These are phyloP conservation scores for Pseudochaenichthys georgianus DNA, from an alignment of 2,797 vertebrate species.

Conservation along the genomic window DNA sequence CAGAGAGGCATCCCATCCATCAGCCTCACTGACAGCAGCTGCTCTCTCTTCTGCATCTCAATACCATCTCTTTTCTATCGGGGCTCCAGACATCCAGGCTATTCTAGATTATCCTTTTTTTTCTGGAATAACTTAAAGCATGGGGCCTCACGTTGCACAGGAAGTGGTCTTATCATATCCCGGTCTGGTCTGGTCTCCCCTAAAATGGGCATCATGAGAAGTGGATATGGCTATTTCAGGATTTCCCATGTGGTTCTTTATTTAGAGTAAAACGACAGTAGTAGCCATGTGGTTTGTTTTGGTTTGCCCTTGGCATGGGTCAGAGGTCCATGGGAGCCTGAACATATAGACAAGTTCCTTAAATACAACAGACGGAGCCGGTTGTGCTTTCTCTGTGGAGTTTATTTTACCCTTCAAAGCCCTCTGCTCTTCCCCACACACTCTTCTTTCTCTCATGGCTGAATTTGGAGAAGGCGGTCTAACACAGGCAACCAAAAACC, in stretches of 20 bases:
- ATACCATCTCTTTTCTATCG: slow-evolving; percentile 39
- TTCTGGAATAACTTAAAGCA: slow-evolving; percentile 40
- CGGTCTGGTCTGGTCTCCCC: slow-evolving; percentile 36
- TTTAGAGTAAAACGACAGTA: slow-evolving; percentile 72
- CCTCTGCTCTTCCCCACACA: slow-evolving; percentile 57
- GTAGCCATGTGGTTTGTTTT: slow-evolving; percentile 76
- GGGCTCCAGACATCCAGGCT: slow-evolving; percentile 27
- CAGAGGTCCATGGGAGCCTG: slow-evolving; percentile 78
- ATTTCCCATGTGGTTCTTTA: slow-evolving; percentile 72
- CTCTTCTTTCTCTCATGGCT: slow-evolving; percentile 54
- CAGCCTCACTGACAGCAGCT: slow-evolving; percentile 51
- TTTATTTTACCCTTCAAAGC: slow-evolving; percentile 75
- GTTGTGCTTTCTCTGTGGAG: slow-evolving; percentile 55
- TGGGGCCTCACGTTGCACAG: slow-evolving; percentile 38
- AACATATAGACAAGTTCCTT: slow-evolving; percentile 58
- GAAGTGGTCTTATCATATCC: slow-evolving; percentile 60
- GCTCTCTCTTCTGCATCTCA: slow-evolving; percentile 33
- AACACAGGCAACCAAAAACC: slow-evolving; percentile 63
- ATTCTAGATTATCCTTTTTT: slow-evolving; percentile 38
- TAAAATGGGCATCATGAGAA: slow-evolving; percentile 70
- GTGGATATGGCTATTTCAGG: slow-evolving; percentile 69
- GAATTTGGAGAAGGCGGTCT: slow-evolving; percentile 66
- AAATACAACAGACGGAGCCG: slow-evolving; percentile 33
- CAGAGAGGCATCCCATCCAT: slow-evolving; percentile 53
- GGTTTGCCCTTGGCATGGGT: slow-evolving; percentile 70